These are phyloP conservation scores for Eidolon dupreanum DNA, from an alignment of 2,797 vertebrate species.

Conservation along the genomic window DNA sequence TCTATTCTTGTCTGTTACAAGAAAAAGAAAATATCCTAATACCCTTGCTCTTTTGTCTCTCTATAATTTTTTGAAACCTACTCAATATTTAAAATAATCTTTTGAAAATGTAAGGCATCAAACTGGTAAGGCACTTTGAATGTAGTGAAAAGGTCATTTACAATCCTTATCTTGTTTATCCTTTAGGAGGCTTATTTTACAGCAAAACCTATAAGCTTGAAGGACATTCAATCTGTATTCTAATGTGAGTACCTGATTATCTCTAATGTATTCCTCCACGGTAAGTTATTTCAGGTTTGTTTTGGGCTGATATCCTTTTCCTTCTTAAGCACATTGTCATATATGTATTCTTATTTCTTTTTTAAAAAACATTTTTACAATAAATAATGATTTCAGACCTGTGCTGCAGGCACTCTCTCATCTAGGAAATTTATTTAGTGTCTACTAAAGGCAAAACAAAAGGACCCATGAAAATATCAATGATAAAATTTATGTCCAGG, in stretches of 20 bases:
- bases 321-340: not conserved
- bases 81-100: not conserved
- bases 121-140: not conserved
- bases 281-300: not conserved
- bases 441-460: not conserved
- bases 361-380: not conserved
- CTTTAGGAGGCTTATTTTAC: not conserved
- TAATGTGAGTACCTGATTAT: not conserved
- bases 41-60: not conserved
- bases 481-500: not conserved
- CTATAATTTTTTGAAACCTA: not conserved
- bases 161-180: not conserved
- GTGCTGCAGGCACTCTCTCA: not conserved
- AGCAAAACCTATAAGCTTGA: not conserved
- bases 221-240: not conserved
- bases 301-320: not conserved
- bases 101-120: not conserved
- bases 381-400: conserved; percentile 13
- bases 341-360: not conserved
- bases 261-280: not conserved
- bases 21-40: not conserved
- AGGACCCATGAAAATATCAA: not conserved
- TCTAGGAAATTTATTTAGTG: not conserved
- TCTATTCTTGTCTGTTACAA: not conserved
- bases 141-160: not conserved